These are phyloP conservation scores for Procavia capensis DNA, from an alignment of 2,113 vertebrate species.

Conservation along the genomic window DNA sequence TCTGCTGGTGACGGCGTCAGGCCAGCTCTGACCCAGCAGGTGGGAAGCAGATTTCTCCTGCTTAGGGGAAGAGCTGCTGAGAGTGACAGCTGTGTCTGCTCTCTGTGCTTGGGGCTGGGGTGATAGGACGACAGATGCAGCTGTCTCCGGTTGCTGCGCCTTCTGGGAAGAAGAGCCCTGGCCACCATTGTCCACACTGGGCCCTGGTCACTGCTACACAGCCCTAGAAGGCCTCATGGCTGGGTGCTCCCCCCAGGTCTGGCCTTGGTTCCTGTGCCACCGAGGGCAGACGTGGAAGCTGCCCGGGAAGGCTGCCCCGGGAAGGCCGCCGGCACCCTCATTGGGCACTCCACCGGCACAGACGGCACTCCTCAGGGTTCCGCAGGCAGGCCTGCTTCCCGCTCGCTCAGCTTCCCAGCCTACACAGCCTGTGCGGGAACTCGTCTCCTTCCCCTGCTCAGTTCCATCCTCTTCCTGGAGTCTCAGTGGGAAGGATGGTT, in stretches of 20 bases:
- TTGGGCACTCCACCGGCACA: background rate
- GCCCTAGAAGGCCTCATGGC: background rate
- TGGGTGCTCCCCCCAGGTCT: no score
- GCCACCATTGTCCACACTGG: no score
- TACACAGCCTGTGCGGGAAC: rapidly evolving
- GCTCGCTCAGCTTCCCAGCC: background rate
- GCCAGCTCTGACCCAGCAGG: background rate
- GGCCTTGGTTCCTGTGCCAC: background rate
- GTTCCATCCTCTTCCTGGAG: background rate
- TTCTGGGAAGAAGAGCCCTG: background rate
- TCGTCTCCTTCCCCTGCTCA: no score
- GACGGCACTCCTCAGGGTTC: background rate
- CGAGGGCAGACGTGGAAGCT: background rate
- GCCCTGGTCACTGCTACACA: rapidly evolving
- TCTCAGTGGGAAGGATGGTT: background rate
- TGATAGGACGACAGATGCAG: rapidly evolving
- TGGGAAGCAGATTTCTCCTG: background rate
- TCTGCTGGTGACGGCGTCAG: background rate
- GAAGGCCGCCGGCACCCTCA: rapidly evolving
- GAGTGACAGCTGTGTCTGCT: rapidly evolving
- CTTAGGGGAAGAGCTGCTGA: background rate
- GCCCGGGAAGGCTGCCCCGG: background rate
- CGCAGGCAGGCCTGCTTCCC: background rate
- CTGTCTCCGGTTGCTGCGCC: no score
- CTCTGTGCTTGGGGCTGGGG: no score